Base-by-base conservation (phyloP, 2,888 invertebrate genomes). In the Dolichopus griseipennis region DNA sequence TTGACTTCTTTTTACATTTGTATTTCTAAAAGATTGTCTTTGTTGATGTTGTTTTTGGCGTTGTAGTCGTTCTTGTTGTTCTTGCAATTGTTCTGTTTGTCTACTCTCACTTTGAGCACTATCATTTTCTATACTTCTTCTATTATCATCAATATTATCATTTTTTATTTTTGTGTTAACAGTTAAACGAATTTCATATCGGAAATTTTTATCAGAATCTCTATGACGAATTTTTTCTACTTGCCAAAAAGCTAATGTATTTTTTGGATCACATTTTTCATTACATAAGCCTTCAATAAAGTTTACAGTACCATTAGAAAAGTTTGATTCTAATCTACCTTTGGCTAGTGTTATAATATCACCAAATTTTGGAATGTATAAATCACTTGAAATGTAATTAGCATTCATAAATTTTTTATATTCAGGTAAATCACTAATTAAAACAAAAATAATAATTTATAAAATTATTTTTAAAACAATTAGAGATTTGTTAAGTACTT, bases 161-260 rank as follows among this genome's bases (percentile, higher is more conserved):
- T 62, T 41, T 64, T 62, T 34, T n/a, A n/a, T 66, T 33, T 73
- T 67, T 3, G 85, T 84, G 67, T 86, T 85, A 9, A 90, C 85
- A 5, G 86, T 88, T 75, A 88, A 89, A 75, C 88, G 88, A 71
- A 89, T 79, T 78, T 90, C 90, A 74, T 87, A 89, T 72, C 83
- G 84, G 79, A 81, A 82, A 72, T 83, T 79, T 76, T 83, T 77
- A 70, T 80, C 74, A 1, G 78, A 77, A 73, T 87, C 86, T 68
- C 86, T 83, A 76, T 90, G 90, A 63, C 89, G 81, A 67, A 88
- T 85, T 67, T 89, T 84, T 78, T 88, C 88, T 5, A 90, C 88
- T 0, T 86, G 86, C 90, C 90, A 90, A 68, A 87, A 77, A 0
- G 89, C 89, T 74, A 86, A 82, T 6, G 87, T 82, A 68, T 79